Percentiles rank a stretch among this genome's conserved stretches.
These are phyloP conservation scores for Rhinoderma darwinii DNA, from an alignment of 2,113 vertebrate genomes.

Conservation along the genomic window DNA sequence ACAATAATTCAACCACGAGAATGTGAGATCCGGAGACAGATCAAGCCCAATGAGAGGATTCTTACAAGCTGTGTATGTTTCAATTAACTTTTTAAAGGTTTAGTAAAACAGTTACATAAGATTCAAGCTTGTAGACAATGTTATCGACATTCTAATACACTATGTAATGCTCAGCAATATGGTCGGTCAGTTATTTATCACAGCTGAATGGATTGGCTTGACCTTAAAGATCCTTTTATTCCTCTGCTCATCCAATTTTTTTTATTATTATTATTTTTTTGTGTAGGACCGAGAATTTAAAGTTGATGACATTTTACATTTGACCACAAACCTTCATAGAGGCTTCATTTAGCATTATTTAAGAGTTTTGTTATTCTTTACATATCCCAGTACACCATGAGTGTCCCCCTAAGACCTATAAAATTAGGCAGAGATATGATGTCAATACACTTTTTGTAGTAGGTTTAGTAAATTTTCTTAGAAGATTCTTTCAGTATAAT, in stretches of 20 bases:
- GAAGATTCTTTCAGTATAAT: no score
- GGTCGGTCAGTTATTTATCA: neutral
- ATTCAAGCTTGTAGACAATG: neutral
- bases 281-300: neutral
- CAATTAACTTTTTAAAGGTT: neutral
- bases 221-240: neutral
- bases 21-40: conserved; percentile 90
- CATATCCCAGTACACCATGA: neutral
- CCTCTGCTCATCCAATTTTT: neutral
- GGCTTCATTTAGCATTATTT: neutral
- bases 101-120: neutral
- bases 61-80: conserved; percentile 86
- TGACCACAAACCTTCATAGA: neutral
- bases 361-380: neutral
- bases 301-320: neutral
- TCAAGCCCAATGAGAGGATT: conserved; percentile 86
- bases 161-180: neutral
- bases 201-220: neutral
- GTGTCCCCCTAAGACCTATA: neutral
- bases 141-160: neutral
- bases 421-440: no score
- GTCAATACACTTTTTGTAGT: no score
- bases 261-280: neutral
- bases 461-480: no score
- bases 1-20: conserved; percentile 85